Base-by-base conservation (phyloP, 2,888 invertebrate species). In the Cheilosia pagana region DNA sequence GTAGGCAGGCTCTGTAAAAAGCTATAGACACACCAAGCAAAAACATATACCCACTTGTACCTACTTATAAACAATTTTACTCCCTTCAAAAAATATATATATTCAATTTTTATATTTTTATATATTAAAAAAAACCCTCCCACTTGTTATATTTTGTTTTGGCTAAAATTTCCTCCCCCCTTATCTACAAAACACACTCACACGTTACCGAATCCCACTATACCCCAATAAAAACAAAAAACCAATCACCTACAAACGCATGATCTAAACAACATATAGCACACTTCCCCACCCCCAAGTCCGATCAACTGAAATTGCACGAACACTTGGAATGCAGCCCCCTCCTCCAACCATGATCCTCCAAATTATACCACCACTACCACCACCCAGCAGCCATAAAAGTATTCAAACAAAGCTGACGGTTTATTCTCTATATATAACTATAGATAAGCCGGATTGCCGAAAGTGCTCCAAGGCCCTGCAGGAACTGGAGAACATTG, bases 401-500 rank as follows among this genome's bases (percentile, higher is more conserved):
- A 62, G 23, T 35, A 78, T 67, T 53, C 60, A 77, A 72, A 48
- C 60, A 77, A 65, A 60, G 59, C 71, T 85, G 85, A 81, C 74
- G 75, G 59, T 67, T 79, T 85, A 50, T 85, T 76, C 85, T 85
- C 85, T 81, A 55, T 76, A 55, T 76, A 43, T 52, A 79, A 74
- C 41, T 89, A 35, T 35, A 98, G 98, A 98, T 93, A 97, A 97
- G 92, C 96, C 96, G 72, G 97, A 97, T 92, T 98, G 98, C 93
- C 96, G 97, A 91, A 97, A 96, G 93, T 98, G 97, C 91, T 95
- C 96, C 81, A 97, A 96, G 92, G 98, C 97, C 72, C 93, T 98
- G 86, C 95, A 96, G 92, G 97, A 98, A 92, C 92, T 98, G 92
- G 98, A 98, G 92, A 98, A 98, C 93, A 98, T 98, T 90, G 98